Evolutionary conservation across 1,140 invertebrate genomes (phyloP), one percentile per base, ranked within the genome.

Genomic region (Wasmannia auropunctata): DNA sequence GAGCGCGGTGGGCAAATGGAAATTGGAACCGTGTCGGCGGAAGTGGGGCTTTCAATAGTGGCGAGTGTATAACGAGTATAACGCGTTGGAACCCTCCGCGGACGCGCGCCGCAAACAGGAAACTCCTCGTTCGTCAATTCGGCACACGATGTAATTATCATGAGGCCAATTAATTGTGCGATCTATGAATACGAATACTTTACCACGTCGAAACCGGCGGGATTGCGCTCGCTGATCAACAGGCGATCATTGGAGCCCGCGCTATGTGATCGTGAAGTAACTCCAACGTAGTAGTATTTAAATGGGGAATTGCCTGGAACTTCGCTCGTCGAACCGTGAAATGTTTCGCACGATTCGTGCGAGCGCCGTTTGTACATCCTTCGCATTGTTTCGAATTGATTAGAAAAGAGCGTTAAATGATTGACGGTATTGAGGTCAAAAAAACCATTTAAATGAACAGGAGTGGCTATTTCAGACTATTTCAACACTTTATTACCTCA

Each of bases 1-100:
- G 86, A 72, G 5, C 31, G 46, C 34, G 65, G 40, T 60, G 37
- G 43, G 46, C 77, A 86, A 3, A 19, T 85, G 79, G 79, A 88
- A 88, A 90, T 88, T 87, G 89, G 80, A 90, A 90, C 89, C 85
- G 62, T 88, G 89, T 87, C 79, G 67, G 34, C 75, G 87, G 89
- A 90, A 88, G 87, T 74, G 51, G 49, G 65, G 77, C 87, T 77
- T 85, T 62, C 75, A 87, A 62, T 75, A 77, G 72, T 83, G 62
- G 25, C 54, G 46, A 86, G 72, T 16, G 43, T 16, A 69, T 67
- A 51, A 88, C 67, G 58, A 86, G 56, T 86, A 54, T 28, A 43
- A 69, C 28, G 25, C 16, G 28, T 25, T 46, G 11, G 43, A 31
- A 60, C 22, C 58, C 51, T 60, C 28, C 49, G 14, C 11, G 25